These are phyloP conservation scores for Helicolenus hilgendorfi DNA, from an alignment of 2,797 vertebrate genomes.

Conservation along the genomic window DNA sequence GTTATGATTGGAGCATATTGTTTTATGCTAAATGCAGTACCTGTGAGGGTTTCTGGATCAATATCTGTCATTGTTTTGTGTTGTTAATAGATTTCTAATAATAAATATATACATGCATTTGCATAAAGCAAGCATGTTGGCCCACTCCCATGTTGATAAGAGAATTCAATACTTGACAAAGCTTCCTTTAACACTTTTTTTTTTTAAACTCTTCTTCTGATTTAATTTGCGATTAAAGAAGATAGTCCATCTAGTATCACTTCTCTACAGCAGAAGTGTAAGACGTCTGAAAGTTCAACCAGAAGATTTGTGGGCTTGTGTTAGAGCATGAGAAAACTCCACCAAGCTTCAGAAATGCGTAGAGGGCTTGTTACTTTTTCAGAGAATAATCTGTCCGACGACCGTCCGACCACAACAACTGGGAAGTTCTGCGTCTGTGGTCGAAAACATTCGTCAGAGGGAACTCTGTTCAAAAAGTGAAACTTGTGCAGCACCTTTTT, in stretches of 20 bases:
- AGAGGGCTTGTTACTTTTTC: not conserved
- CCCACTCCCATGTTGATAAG: too few species aligned
- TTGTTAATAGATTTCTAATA: too few species aligned
- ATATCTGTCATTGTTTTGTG: too few species aligned
- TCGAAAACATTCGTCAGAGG: conserved; percentile 39
- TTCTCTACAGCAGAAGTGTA: not conserved
- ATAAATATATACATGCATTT: too few species aligned
- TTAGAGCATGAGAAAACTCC: conserved; percentile 7
- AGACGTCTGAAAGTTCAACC: not conserved
- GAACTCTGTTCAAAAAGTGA: conserved; percentile 65
- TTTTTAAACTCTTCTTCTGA: too few species aligned
- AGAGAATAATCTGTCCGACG: conserved; percentile 20
- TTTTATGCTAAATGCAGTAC: too few species aligned
- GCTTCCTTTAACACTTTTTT: too few species aligned
- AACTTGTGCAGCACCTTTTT: conserved; percentile 36
- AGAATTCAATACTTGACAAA: too few species aligned
- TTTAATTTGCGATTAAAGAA: not conserved
- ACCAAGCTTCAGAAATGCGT: not conserved
- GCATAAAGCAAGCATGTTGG: too few species aligned
- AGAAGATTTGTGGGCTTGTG: not conserved
- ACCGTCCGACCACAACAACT: conserved; percentile 8
- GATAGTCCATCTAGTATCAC: not conserved
- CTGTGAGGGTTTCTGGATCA: too few species aligned
- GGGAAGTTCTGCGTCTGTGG: conserved; percentile 54
- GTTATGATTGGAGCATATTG: too few species aligned